A percentile compares a stretch with the other conserved stretches of the same genome.
Evolutionary conservation across 2,113 vertebrate species (phyloP).

Genomic region (Genyomyrus donnyi): DNA sequence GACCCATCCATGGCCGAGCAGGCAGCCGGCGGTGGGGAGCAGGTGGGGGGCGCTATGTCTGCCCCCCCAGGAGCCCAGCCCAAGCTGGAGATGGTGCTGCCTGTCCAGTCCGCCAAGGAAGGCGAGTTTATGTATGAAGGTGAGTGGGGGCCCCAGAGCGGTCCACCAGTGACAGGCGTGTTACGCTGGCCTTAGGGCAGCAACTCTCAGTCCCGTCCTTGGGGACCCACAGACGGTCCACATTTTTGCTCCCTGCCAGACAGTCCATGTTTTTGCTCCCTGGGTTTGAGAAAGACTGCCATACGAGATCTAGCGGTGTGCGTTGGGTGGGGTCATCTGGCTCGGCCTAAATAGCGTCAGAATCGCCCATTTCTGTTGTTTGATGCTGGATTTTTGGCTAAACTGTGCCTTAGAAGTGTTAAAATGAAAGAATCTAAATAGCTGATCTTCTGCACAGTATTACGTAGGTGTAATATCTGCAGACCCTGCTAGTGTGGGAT

Average conservation of each 20-base stretch:
- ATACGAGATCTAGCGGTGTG: background rate
- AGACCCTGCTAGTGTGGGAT: background rate
- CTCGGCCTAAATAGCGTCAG: background rate
- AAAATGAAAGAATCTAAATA: background rate
- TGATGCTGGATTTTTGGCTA: background rate
- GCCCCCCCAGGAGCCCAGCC: conserved; percentile 63
- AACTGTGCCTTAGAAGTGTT: background rate
- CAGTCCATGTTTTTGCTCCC: background rate
- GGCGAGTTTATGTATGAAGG: conserved; percentile 67
- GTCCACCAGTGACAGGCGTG: background rate
- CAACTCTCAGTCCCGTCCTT: background rate
- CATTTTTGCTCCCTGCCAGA: background rate
- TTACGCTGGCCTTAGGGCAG: background rate
- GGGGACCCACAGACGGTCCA: background rate
- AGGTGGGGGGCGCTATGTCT: conserved; percentile 48
- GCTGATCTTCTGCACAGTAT: background rate
- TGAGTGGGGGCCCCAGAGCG: conserved; percentile 2
- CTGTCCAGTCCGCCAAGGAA: conserved; percentile 80
- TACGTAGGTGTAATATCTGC: background rate
- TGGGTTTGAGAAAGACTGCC: background rate
- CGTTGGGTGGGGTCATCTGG: background rate
- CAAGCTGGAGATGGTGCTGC: conserved; percentile 84
- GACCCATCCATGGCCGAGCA: conserved; percentile 81
- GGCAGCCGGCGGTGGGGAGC: conserved; percentile 52
- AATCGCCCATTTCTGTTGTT: background rate